Conservation (phyloP, 2,888 invertebrate genomes). For the Aplocera efformata region DNA sequence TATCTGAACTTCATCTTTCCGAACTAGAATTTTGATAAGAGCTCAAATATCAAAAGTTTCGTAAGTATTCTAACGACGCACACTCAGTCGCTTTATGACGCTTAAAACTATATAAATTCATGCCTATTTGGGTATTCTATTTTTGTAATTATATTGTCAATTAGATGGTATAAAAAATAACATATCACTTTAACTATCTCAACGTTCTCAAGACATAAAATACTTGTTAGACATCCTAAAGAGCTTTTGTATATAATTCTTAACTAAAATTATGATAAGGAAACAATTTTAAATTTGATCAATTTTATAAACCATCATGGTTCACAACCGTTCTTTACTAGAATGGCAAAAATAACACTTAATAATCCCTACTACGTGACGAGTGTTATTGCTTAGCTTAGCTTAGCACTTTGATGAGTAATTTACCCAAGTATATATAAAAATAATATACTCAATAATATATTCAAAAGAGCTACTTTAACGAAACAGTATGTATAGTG, state of each 20-base stretch:
- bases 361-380: too few species aligned
- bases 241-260: slow-evolving; percentile 46
- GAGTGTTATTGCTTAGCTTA: too few species aligned
- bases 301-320: neutral
- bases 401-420: too few species aligned
- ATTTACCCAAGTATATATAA: too few species aligned
- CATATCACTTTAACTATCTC: slow-evolving; percentile 47
- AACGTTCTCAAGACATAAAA: slow-evolving; percentile 12
- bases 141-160: slow-evolving; percentile 52
- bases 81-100: slow-evolving; percentile 14
- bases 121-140: slow-evolving; percentile 38
- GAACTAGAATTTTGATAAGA: too few species aligned
- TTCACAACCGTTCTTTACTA: neutral
- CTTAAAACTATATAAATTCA: slow-evolving; percentile 13
- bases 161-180: slow-evolving; percentile 43
- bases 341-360: too few species aligned
- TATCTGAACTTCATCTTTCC: neutral
- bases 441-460: too few species aligned
- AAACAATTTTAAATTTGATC: neutral
- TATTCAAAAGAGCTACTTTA: slow-evolving; percentile 27
- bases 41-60: slow-evolving; percentile 1
- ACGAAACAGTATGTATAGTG: slow-evolving; percentile 41
- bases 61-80: slow-evolving; percentile 10
- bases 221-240: slow-evolving; percentile 6
- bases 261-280: slow-evolving; percentile 7